phyloP scores from a whole-genome alignment of 2,888 invertebrate genomes.

The Petrolisthes cinctipes region DNA sequence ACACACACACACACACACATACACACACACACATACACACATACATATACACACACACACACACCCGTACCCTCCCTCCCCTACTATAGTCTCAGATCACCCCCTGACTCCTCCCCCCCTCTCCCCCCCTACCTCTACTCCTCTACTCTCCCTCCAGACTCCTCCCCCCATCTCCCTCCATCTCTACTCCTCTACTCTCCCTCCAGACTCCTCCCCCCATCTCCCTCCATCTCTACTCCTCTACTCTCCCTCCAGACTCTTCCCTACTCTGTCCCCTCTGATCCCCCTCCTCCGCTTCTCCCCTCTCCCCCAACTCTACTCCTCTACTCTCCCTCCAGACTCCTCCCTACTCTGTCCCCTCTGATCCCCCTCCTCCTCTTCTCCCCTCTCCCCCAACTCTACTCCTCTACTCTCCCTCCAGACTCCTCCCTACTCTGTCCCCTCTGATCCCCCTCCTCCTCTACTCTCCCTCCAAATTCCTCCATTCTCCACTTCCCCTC shows the following conservation, averaged over 20 bases:
- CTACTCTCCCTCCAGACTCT: not conserved
- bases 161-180: not conserved
- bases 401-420: not conserved
- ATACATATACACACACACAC: slow-evolving; percentile 26
- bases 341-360: not conserved
- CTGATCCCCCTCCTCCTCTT: not conserved
- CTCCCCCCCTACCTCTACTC: not conserved
- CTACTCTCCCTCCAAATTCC: no score
- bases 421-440: no score
- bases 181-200: not conserved
- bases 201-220: not conserved
- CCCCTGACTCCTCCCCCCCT: not conserved
- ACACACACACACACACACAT: no score
- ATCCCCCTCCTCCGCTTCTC: not conserved
- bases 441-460: no score
- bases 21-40: slow-evolving; percentile 26
- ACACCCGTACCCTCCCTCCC: not conserved
- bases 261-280: not conserved
- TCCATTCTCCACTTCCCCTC: no score
- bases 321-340: not conserved
- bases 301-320: not conserved
- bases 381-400: not conserved
- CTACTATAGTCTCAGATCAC: not conserved
- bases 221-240: no score
- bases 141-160: not conserved